Evolutionary conservation across 2,797 vertebrate species (phyloP), one percentile per base, ranked within the genome.

Genomic region (Phoebastria nigripes): DNA sequence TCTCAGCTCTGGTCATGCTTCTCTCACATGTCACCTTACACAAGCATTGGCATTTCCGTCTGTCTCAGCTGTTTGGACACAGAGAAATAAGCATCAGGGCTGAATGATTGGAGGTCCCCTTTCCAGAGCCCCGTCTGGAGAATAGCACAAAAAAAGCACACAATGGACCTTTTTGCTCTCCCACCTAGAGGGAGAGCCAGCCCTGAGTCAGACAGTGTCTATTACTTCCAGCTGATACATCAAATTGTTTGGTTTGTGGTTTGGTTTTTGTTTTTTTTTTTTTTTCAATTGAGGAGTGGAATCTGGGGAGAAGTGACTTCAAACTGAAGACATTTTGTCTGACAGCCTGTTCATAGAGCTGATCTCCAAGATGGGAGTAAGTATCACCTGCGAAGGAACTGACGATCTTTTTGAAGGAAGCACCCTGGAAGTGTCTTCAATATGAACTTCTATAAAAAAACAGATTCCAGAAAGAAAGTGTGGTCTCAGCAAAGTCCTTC

Each of bases 11-110:
- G 18, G 41, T 69, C 26, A n/a, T 25, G 33, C 39, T 69, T 72
- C 26, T 81, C 5, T 84, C 20, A 33, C 7, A 1, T 12, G 51
- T 41, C 56, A 44, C 41, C 54, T 76, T 49, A 20, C 33, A 72
- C 28, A 52, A 67, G 11, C 0, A 0, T 8, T 73, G 29, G 24
- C 17, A 33, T 77, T 94, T 80, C 37, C 5, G 0, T 35, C 54
- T 44, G 12, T 51, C 49, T 82, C 70, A 61, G 74, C 21, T 62
- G 6, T 63, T 65, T 56, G 61, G 37, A 74, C 31, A 59, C 26
- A 65, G 20, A 88, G 25, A 5, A 80, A 29, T 35, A 70, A 91
- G n/a, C 5, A 1, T 42, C 51, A 62, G 35, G 46, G 9, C 7
- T 76, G 41, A 65, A 44, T 9, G 26, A 24, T 0, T 22, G 9